phyloP scores from a whole-genome alignment of 2,888 invertebrate genomes.

The Cheilosia impressa region DNA sequence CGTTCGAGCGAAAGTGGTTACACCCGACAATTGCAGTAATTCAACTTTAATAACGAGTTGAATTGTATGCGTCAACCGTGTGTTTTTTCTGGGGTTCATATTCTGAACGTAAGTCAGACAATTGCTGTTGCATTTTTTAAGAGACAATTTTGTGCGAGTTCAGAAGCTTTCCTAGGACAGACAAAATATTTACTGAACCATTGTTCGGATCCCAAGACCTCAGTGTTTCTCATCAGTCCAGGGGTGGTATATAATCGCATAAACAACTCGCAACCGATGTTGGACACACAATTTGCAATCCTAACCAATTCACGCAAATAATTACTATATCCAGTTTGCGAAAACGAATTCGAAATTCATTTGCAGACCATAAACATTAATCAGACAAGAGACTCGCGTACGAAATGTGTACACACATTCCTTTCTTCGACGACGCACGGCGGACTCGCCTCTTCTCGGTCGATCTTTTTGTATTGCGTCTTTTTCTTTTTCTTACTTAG shows the following conservation, averaged over 20 bases:
- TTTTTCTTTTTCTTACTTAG: background rate
- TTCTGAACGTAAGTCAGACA: too few species aligned
- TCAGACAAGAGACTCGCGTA: conserved; percentile 31
- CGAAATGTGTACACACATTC: background rate
- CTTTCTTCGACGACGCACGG: background rate
- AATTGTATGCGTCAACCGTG: background rate
- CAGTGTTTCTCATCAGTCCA: too few species aligned
- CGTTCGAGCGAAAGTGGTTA: conserved; percentile 38
- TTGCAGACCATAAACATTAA: conserved; percentile 9
- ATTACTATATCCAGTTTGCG: background rate
- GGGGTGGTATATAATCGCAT: too few species aligned
- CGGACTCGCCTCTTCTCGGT: background rate
- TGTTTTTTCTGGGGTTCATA: too few species aligned
- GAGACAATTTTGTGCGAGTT: too few species aligned
- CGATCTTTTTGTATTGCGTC: background rate
- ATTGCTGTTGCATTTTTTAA: too few species aligned
- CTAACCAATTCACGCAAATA: too few species aligned
- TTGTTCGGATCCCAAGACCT: too few species aligned
- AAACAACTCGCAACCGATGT: too few species aligned
- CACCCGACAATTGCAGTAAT: conserved; percentile 11
- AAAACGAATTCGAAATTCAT: background rate
- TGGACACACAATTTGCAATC: too few species aligned
- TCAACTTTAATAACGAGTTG: conserved; percentile 5
- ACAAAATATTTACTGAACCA: too few species aligned
- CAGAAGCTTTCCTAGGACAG: too few species aligned